Evolutionary conservation across 2,113 vertebrate species (phyloP).

Genomic region (Sylvietta virens): DNA sequence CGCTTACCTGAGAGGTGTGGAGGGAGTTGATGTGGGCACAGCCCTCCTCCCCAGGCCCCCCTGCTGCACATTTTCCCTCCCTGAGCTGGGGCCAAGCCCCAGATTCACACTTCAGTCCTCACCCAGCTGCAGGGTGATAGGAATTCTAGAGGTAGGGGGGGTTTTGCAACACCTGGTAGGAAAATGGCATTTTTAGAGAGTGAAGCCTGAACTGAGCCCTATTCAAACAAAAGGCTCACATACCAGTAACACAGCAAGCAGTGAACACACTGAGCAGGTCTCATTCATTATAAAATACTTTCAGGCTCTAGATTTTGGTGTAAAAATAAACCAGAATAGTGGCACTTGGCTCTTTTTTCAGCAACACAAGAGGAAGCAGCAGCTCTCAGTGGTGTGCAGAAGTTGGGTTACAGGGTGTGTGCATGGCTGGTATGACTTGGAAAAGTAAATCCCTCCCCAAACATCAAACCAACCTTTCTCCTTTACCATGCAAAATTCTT

Average conservation of each 20-base stretch:
- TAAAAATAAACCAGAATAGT: neutral
- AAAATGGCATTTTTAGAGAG: neutral
- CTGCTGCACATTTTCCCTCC: neutral
- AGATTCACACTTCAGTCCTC: neutral
- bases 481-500: accelerated
- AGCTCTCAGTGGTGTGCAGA: neutral
- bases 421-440: neutral
- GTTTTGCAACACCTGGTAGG: neutral
- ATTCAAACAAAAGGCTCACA: neutral
- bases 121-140: neutral
- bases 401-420: neutral
- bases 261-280: neutral
- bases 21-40: neutral
- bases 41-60: neutral
- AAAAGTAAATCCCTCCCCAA: neutral
- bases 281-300: neutral
- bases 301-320: neutral
- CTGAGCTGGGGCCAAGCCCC: neutral
- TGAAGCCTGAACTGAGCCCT: neutral
- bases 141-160: accelerated
- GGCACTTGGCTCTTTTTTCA: neutral
- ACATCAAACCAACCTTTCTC: neutral
- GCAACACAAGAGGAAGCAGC: neutral
- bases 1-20: accelerated
- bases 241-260: neutral